phyloP scores from a whole-genome alignment of 2,113 vertebrate genomes.

The Climacteris rufus region DNA sequence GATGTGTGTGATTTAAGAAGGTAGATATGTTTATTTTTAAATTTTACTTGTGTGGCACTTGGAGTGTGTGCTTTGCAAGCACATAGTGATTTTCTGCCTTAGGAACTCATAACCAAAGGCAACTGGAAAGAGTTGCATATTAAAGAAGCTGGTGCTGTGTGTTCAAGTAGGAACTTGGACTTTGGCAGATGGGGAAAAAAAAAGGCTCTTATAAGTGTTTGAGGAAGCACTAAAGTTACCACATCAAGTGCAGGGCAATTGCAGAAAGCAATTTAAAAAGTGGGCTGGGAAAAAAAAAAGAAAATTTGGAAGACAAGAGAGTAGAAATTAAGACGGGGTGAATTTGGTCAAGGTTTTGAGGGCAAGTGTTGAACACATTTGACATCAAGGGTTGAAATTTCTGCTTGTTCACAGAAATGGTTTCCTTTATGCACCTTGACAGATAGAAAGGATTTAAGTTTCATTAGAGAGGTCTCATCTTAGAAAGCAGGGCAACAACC shows the following conservation, averaged over 20 bases:
- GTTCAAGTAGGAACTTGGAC: background rate
- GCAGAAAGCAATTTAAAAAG: background rate
- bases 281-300: background rate
- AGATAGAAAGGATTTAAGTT: background rate
- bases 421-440: background rate
- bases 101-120: background rate
- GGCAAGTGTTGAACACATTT: background rate
- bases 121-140: background rate
- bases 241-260: background rate
- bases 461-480: background rate
- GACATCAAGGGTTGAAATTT: background rate
- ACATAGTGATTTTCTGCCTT: background rate
- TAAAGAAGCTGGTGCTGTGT: background rate
- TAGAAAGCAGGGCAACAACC: background rate
- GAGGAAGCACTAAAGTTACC: background rate
- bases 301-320: background rate
- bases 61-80: fast-evolving
- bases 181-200: background rate
- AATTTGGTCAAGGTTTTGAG: background rate
- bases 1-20: background rate
- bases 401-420: background rate
- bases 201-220: background rate
- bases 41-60: background rate
- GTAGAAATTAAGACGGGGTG: background rate
- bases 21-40: background rate